These are phyloP conservation scores for Cyphomyrus discorhynchus DNA, from an alignment of 2,113 vertebrate genomes.

Conservation along the genomic window DNA sequence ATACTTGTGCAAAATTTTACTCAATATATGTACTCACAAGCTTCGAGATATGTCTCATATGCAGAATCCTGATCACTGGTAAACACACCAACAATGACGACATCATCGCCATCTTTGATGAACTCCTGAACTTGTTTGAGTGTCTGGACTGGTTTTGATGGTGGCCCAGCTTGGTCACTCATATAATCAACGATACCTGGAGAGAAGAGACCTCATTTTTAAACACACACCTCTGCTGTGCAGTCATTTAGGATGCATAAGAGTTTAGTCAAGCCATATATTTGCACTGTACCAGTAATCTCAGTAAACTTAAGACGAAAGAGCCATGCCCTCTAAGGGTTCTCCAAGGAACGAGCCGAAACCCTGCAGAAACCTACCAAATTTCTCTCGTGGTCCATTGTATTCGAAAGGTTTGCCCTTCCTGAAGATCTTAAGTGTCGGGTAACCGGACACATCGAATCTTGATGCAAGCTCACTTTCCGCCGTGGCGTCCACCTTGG, in stretches of 20 bases:
- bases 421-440: constrained; percentile 91
- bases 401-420: constrained; percentile 87
- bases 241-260: not conserved
- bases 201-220: not conserved
- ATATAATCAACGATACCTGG: constrained; percentile 87
- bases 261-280: not conserved
- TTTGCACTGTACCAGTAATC: not conserved
- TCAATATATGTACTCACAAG: constrained; percentile 62
- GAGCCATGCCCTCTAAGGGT: not conserved
- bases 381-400: constrained; percentile 83
- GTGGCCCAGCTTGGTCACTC: constrained; percentile 85
- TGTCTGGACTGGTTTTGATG: constrained; percentile 79
- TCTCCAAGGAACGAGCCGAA: not conserved
- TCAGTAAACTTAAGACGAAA: not conserved
- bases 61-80: constrained; percentile 64
- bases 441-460: constrained; percentile 82
- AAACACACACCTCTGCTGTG: not conserved
- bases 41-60: constrained; percentile 79
- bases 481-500: constrained; percentile 80
- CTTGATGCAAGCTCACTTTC: constrained; percentile 74
- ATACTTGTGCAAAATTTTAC: not conserved
- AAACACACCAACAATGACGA: constrained; percentile 79
- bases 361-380: constrained; percentile 55
- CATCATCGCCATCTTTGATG: constrained; percentile 82
- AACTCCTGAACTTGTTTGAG: constrained; percentile 86